Base-by-base conservation (phyloP, 2,113 vertebrate genomes). In the Bungarus multicinctus region DNA sequence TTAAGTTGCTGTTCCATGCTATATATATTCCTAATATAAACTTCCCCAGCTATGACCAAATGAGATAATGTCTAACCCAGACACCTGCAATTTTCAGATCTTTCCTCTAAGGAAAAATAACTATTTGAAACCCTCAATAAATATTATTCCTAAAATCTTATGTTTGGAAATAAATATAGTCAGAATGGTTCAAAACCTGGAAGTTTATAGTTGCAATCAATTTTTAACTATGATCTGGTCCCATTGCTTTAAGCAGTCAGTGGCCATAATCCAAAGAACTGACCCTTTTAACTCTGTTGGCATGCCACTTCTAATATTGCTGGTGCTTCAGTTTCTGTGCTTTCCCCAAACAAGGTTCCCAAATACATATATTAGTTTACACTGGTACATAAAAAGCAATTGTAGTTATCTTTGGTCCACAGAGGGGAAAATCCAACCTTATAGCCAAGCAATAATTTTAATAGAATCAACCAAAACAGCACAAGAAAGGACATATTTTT, bases 31-130 rank as follows among this genome's bases (percentile, higher is more conserved):
- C 69, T 89, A 89, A 47, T 0, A 89, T 93, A 92, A 92, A 53
- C 58, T 60, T 27, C 89, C 18, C 64, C 87, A 64, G 58, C 34
- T 92, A 14, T 53, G 95, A 93, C 74, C 93, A 34, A 85, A 23
- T 87, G 64, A 88, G 2, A 86, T 57, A 64, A 7, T 20, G 54
- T 74, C 58, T 85, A 1, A 93, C 91, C 14, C 3, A n/a, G n/a
- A 50, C 25, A 58, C 45, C 85, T 89, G 74, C 88, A 92, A 88
- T 89, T 91, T 11, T 45, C 34, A 91, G 93, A n/a, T 88, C 7
- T 9, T 89, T 88, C 34, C 52, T 47, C 34, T 81, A n/a, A 57
- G 9, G 16, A 91, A 18, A 60, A n/a, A 34, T 57, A 3, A 85
- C 87, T 4, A 25, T 54, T 34, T 34, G 39, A 0, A 34, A 9